Evolutionary conservation across 1,140 invertebrate species (phyloP).

Genomic region (Aphelinus atriplicis): DNA sequence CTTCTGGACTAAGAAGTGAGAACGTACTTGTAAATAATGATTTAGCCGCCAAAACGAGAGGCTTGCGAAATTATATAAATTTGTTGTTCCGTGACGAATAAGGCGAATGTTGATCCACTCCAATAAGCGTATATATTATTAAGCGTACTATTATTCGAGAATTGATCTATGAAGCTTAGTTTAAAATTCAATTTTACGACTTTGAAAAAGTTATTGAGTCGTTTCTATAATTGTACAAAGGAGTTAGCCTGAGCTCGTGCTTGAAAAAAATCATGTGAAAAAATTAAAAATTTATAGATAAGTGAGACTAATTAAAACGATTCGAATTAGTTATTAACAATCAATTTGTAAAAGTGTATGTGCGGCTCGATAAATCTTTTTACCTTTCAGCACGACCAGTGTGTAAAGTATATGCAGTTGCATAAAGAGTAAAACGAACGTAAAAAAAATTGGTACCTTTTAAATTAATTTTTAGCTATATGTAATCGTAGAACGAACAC

Average conservation of each 20-base stretch:
- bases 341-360: slow-evolving; percentile 18
- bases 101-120: no score
- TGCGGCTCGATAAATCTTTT: slow-evolving; percentile 19
- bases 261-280: not conserved
- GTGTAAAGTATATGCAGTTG: slow-evolving; percentile 31
- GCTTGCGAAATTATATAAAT: slow-evolving; percentile 49
- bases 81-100: slow-evolving; percentile 43
- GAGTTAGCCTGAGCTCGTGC: not conserved
- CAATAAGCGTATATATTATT: no score
- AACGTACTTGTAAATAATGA: slow-evolving; percentile 44
- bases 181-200: not conserved
- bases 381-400: slow-evolving; percentile 19
- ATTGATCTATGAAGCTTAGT: no score
- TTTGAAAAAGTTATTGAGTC: slow-evolving; percentile 8
- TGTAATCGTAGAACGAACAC: slow-evolving; percentile 1
- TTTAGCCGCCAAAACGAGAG: slow-evolving; percentile 41
- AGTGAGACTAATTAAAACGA: slow-evolving; percentile 1
- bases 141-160: no score
- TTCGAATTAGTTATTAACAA: slow-evolving; percentile 23
- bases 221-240: slow-evolving; percentile 22
- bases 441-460: slow-evolving; percentile 12
- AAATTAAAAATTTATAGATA: not conserved
- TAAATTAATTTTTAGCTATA: slow-evolving; percentile 12
- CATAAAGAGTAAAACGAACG: slow-evolving; percentile 15
- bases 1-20: slow-evolving; percentile 43